Conservation (phyloP, 2,113 vertebrate genomes). For the Solea solea region DNA sequence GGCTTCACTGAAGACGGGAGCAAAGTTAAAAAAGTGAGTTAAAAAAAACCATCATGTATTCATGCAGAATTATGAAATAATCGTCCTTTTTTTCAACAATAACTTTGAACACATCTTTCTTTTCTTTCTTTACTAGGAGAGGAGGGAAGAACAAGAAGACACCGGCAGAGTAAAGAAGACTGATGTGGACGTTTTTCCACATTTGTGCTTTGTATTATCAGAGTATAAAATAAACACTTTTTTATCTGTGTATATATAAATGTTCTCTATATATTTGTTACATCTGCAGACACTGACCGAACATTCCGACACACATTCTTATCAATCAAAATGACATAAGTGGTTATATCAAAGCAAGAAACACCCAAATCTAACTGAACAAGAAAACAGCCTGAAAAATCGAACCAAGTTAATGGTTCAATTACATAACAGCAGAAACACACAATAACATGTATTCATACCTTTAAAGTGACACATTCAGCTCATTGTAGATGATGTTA, state of each 20-base stretch:
- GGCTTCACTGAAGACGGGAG: not conserved
- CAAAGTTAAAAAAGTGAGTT: conserved; percentile 56
- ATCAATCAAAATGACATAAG: not conserved
- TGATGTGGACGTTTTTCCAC: conserved; percentile 2
- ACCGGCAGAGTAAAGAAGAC: conserved; percentile 15
- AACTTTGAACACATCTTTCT: not conserved
- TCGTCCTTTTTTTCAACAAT: no score
- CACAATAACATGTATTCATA: no score
- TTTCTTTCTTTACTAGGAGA: conserved; percentile 45
- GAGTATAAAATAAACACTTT: conserved; percentile 52
- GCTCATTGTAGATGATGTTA: no score
- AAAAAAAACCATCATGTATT: not conserved
- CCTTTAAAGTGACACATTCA: no score
- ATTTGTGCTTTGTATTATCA: conserved; percentile 32
- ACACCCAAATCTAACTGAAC: not conserved
- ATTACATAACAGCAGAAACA: no score
- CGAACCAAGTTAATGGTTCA: no score
- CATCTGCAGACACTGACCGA: not conserved
- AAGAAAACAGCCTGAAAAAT: not conserved
- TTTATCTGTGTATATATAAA: not conserved
- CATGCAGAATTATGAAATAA: not conserved
- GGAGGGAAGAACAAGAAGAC: conserved; percentile 35
- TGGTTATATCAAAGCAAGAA: not conserved
- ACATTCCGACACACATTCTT: not conserved
- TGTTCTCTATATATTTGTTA: not conserved